phyloP scores from a whole-genome alignment of 2,888 invertebrate genomes.

The Enoplolaimus lenunculus region DNA sequence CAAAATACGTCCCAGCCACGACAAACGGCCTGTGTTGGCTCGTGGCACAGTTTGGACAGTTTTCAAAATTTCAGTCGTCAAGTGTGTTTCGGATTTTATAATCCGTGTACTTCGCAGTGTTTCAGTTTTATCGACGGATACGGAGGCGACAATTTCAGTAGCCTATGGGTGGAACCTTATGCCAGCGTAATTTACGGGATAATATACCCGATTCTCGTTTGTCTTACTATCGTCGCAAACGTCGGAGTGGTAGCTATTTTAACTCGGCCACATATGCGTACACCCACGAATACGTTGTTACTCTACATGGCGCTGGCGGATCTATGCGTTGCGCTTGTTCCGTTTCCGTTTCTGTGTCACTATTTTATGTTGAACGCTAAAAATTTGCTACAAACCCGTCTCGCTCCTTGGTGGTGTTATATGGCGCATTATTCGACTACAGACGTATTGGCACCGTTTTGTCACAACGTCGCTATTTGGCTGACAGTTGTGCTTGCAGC shows the following conservation, averaged over 20 bases:
- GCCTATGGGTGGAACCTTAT: neutral
- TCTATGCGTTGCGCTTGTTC: constrained; percentile 73
- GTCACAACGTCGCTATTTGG: constrained; percentile 84
- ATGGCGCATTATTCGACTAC: constrained; percentile 5
- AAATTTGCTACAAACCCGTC: neutral
- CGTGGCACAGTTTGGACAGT: too few species aligned
- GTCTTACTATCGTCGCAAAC: constrained; percentile 70
- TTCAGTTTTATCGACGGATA: too few species aligned
- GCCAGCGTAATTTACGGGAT: constrained; percentile 2
- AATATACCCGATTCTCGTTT: constrained; percentile 54
- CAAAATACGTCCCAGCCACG: too few species aligned
- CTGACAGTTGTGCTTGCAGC: constrained; percentile 69
- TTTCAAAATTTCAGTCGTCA: too few species aligned
- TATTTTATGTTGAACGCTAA: constrained; percentile 10
- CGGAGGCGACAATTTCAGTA: neutral
- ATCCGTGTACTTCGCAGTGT: neutral
- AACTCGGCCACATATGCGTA: constrained; percentile 69
- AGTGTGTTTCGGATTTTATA: too few species aligned
- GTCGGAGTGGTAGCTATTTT: constrained; percentile 72
- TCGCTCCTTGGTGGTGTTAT: constrained; percentile 17
- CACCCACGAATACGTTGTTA: constrained; percentile 76
- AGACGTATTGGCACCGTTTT: constrained; percentile 53
- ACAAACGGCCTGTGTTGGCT: too few species aligned
- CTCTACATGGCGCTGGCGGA: constrained; percentile 83
- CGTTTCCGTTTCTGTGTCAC: constrained; percentile 64